These are phyloP conservation scores for Triplophysa yarkandensis DNA, from an alignment of 2,797 vertebrate species.

Conservation along the genomic window DNA sequence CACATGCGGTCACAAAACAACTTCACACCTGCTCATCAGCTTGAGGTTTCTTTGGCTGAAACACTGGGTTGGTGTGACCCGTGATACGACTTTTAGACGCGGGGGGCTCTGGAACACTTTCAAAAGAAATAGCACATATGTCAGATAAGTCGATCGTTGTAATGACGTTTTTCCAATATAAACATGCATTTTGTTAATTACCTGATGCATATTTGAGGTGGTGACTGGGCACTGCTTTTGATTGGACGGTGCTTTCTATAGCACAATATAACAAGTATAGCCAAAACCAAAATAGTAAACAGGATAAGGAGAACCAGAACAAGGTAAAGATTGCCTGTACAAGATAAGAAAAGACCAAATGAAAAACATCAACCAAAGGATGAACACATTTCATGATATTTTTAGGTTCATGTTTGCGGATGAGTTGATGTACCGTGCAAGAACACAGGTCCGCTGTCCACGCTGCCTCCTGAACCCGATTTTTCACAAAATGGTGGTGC, in stretches of 20 bases:
- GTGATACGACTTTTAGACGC: constrained; percentile 41
- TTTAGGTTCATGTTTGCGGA: not conserved
- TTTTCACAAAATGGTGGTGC: constrained; percentile 86
- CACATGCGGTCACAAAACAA: constrained; percentile 13
- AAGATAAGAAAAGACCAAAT: constrained; percentile 7
- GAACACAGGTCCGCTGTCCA: constrained; percentile 87
- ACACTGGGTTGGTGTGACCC: constrained; percentile 75
- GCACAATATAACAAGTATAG: constrained; percentile 63
- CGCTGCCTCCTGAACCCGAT: constrained; percentile 85
- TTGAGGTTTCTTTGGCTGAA: constrained; percentile 69
- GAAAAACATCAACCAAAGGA: not conserved
- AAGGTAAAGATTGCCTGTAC: constrained; percentile 63
- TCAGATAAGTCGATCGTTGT: not conserved
- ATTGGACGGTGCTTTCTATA: constrained; percentile 64
- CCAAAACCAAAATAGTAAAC: constrained; percentile 62
- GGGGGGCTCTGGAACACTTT: constrained; percentile 38
- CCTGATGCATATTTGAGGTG: constrained; percentile 61
- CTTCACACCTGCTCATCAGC: constrained; percentile 57
- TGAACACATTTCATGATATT: not conserved
- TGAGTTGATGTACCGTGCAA: constrained; percentile 71
- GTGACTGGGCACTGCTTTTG: constrained; percentile 61
- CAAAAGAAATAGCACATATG: constrained; percentile 18
- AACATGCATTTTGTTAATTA: constrained; percentile 20
- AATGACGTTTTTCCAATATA: constrained; percentile 4
- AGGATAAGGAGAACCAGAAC: constrained; percentile 64